Conservation (phyloP, 2,113 vertebrate genomes). For the Tragulus kanchil region DNA sequence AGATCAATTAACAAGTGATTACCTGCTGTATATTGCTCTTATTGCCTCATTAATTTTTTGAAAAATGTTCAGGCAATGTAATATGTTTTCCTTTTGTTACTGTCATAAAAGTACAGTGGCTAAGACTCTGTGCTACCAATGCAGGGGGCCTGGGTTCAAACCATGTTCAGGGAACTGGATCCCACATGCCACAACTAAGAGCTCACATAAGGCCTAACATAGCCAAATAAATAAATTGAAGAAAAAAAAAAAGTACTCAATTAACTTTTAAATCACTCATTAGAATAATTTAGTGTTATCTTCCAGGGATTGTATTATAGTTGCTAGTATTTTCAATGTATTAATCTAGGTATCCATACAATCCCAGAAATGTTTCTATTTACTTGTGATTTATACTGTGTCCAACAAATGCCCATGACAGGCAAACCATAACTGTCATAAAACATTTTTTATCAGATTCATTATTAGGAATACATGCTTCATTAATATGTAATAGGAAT, state of each 20-base stretch:
- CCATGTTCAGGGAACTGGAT: no score
- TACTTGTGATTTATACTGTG: constrained; percentile 18
- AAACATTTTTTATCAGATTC: neutral
- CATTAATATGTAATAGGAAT: neutral
- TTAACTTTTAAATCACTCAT: constrained; percentile 82
- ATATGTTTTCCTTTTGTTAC: constrained; percentile 74
- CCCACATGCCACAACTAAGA: no score
- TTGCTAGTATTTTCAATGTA: constrained; percentile 59
- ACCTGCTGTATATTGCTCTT: constrained; percentile 78
- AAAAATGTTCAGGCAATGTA: constrained; percentile 79
- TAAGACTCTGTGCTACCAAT: no score
- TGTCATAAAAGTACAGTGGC: constrained; percentile 68
- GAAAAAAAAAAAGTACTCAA: constrained; percentile 33
- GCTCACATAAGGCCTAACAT: no score
- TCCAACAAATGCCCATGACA: neutral
- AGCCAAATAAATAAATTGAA: no score
- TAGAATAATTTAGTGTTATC: constrained; percentile 77
- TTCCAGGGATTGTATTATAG: constrained; percentile 58
- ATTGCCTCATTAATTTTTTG: constrained; percentile 83
- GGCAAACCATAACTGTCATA: constrained; percentile 4
- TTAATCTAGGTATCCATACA: constrained; percentile 50
- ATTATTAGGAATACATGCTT: constrained; percentile 24
- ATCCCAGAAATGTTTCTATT: neutral
- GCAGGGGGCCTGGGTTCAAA: no score
- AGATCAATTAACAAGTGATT: constrained; percentile 86